Conservation (phyloP, 2,888 invertebrate species). For the Erannis defoliaria region DNA sequence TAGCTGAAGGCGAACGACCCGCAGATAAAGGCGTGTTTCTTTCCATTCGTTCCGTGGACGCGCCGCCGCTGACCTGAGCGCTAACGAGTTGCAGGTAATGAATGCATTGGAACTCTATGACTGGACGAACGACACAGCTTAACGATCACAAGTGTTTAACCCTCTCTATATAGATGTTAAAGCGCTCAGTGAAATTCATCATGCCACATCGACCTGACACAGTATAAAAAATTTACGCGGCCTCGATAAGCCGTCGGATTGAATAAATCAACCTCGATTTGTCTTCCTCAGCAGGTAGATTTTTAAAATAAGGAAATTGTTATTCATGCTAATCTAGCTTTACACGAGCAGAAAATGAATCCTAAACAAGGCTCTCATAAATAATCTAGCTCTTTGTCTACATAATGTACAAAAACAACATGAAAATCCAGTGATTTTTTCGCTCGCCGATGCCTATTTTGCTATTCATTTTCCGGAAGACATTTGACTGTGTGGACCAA, state of each 20-base stretch:
- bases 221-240: constrained; percentile 65
- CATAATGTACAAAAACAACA: constrained; percentile 59
- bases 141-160: background rate
- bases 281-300: constrained; percentile 80
- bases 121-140: constrained; percentile 62
- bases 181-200: constrained; percentile 48
- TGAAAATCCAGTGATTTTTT: constrained; percentile 47
- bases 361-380: constrained; percentile 77
- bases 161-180: background rate
- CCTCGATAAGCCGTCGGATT: constrained; percentile 70
- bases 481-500: constrained; percentile 28
- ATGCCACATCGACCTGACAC: constrained; percentile 61
- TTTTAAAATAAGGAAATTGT: constrained; percentile 78
- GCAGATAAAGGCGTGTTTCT: constrained; percentile 77
- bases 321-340: constrained; percentile 81
- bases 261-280: constrained; percentile 80
- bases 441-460: constrained; percentile 39
- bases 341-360: constrained; percentile 83
- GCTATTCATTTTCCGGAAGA: constrained; percentile 36
- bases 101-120: constrained; percentile 76
- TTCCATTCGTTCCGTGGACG: constrained; percentile 75
- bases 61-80: constrained; percentile 76
- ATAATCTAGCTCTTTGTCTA: constrained; percentile 68
- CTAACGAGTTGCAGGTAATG: constrained; percentile 81
- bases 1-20: constrained; percentile 81